phyloP scores from a whole-genome alignment of 2,113 vertebrate species.

The Dascyllus trimaculatus region DNA sequence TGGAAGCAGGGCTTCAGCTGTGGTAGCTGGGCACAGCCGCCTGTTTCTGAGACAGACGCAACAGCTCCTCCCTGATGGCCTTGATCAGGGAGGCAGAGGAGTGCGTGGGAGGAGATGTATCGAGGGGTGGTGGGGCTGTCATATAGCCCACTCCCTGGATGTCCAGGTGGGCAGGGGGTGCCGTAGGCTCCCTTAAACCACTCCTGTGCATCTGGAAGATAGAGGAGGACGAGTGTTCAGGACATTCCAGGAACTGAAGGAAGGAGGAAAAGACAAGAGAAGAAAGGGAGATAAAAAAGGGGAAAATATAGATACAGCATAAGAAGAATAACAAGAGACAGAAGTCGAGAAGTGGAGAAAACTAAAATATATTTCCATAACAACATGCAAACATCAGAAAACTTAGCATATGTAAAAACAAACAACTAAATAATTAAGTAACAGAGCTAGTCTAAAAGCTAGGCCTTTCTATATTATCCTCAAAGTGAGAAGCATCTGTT shows the following conservation, averaged over 20 bases:
- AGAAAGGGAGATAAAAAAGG: constrained; percentile 16
- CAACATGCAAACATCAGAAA: neutral
- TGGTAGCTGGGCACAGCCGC: constrained; percentile 91
- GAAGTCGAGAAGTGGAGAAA: neutral
- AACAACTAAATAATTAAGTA: too few species aligned
- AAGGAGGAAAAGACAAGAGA: constrained; percentile 48
- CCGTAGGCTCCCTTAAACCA: constrained; percentile 88
- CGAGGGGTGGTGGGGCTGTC: constrained; percentile 87
- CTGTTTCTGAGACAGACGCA: constrained; percentile 98
- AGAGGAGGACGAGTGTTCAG: constrained; percentile 88
- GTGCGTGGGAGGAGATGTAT: constrained; percentile 91
- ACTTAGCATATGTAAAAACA: fast-evolving
- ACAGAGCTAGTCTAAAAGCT: too few species aligned
- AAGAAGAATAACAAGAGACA: neutral
- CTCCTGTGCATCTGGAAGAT: constrained; percentile 91
- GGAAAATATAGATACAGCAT: neutral
- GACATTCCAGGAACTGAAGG: constrained; percentile 83
- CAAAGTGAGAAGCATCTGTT: too few species aligned
- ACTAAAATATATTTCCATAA: neutral
- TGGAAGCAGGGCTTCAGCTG: constrained; percentile 86
- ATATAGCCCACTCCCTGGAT: constrained; percentile 87
- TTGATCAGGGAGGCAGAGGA: constrained; percentile 98
- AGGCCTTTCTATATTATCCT: too few species aligned
- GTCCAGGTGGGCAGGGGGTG: constrained; percentile 87
- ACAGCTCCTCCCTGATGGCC: constrained; percentile 97